Evolutionary conservation across 2,888 invertebrate species (phyloP), one percentile per base, ranked within the genome.

Genomic region (Nezara viridula): DNA sequence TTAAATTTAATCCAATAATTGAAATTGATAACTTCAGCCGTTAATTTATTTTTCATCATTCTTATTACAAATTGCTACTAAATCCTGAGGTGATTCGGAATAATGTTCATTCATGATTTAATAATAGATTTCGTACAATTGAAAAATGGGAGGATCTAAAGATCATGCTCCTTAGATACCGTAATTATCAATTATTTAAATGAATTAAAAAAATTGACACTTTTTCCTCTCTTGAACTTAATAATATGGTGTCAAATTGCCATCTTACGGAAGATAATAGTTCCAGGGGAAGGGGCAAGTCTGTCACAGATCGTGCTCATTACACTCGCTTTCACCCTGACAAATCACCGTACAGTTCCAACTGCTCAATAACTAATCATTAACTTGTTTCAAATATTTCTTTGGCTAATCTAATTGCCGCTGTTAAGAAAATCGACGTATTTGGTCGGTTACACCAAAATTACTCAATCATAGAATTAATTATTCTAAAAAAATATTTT

Each of bases 291-390:
- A 55, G n/a, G 24, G 66, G 32, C 66, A 37, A n/a, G 81, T 81
- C 40, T 44, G 81, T 81, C 81, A 81, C 81, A 81, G 81, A 12
- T 7, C 24, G n/a, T 14, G n/a, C 81, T 44, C 44, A 81, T 81
- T 81, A n/a, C 44, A 1, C n/a, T 81, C 81, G 81, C 81, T 81
- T 81, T 81, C 81, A 44, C 81, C 14, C 0, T 19, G 21, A 73
- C 66, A 73, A 73, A 73, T 73, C 66, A 73, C 66, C 37, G 66
- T 73, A 73, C 32, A 37, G 37, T 73, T 73, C 66, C 6, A 73
- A 73, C 66, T 19, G 6, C 21, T 37, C 37, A 73, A 73, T 37
- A 1, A 9, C 32, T 9, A 37, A 32, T 73, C 66, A 32, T 73
- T 37, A 73, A 73, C 32, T 19, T 16, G 66, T 37, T 73, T 73